A percentile compares a stretch with the other conserved stretches of the same genome.
Evolutionary conservation across 2,113 vertebrate species (phyloP).

Genomic region (Bubalus kerabau): DNA sequence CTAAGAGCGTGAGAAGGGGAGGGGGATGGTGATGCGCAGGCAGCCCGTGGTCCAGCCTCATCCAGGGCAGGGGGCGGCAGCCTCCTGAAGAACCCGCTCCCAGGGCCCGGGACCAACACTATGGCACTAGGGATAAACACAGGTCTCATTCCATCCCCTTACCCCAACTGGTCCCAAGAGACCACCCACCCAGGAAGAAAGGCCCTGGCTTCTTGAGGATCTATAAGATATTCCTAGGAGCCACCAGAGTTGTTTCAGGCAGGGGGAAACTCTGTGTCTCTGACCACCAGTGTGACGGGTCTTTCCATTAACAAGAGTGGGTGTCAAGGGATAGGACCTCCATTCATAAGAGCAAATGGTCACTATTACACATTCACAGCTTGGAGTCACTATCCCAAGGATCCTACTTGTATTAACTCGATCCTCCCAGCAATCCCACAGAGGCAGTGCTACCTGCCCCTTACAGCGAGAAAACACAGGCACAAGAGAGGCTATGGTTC

Average conservation of each 20-base stretch:
- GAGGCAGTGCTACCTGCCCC: neutral
- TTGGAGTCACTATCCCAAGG: neutral
- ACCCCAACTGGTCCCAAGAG: neutral
- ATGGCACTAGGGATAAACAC: rapidly evolving
- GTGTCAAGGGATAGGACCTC: neutral
- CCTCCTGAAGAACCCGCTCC: neutral
- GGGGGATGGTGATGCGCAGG: rapidly evolving
- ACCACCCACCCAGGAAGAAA: neutral
- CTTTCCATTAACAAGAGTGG: neutral
- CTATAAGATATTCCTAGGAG: neutral
- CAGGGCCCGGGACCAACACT: too few relatives aligned
- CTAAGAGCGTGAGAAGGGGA: neutral
- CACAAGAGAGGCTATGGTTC: neutral
- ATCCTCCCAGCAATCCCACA: neutral
- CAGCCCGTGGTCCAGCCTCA: rapidly evolving
- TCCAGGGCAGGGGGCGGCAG: neutral
- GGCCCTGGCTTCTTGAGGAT: neutral
- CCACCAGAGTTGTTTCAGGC: too few relatives aligned
- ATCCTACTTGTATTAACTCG: rapidly evolving
- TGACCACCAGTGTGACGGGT: neutral
- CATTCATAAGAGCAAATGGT: neutral
- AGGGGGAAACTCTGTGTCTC: neutral
- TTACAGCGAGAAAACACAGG: neutral
- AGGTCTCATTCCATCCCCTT: neutral
- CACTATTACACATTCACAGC: neutral